A percentile compares a stretch with the other conserved stretches of the same genome.
Evolutionary conservation across 1,140 invertebrate species (phyloP).

Genomic region (Calephelis virginiensis): DNA sequence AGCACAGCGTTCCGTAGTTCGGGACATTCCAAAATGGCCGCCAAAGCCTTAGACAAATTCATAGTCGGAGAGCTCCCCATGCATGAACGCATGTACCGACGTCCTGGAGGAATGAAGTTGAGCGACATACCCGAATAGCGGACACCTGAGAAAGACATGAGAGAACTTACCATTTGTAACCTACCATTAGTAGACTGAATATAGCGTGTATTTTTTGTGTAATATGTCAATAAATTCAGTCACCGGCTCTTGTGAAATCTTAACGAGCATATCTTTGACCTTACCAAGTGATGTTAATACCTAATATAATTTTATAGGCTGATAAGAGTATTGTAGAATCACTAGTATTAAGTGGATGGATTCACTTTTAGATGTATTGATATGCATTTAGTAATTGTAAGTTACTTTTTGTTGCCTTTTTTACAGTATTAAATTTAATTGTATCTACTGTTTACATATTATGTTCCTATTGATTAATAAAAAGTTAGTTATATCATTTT

Average conservation of each 20-base stretch:
- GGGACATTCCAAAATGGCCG: slow-evolving; percentile 85
- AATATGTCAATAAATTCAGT: slow-evolving; percentile 9
- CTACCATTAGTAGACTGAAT: not conserved
- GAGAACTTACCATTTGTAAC: not conserved
- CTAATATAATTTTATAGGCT: not conserved
- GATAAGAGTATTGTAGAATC: slow-evolving; percentile 3
- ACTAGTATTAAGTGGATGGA: slow-evolving; percentile 12
- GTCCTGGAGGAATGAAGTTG: slow-evolving; percentile 63
- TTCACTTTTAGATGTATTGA: not conserved
- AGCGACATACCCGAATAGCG: slow-evolving; percentile 67
- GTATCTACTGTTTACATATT: not conserved
- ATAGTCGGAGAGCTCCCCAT: slow-evolving; percentile 86
- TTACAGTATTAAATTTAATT: slow-evolving; percentile 2
- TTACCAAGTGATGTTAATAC: not conserved
- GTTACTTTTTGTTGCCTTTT: not conserved
- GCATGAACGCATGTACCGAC: slow-evolving; percentile 84
- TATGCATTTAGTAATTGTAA: slow-evolving; percentile 5
- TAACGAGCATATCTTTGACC: slow-evolving; percentile 1
- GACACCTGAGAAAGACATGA: not conserved
- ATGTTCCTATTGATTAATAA: slow-evolving; percentile 11
- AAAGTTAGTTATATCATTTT: not conserved
- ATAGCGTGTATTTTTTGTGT: not conserved
- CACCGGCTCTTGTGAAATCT: slow-evolving; percentile 5
- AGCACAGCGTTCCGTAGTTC: slow-evolving; percentile 90
- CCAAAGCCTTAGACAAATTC: slow-evolving; percentile 81